Conservation (phyloP, 2,888 invertebrate species). For the Synanthedon andrenaeformis region DNA sequence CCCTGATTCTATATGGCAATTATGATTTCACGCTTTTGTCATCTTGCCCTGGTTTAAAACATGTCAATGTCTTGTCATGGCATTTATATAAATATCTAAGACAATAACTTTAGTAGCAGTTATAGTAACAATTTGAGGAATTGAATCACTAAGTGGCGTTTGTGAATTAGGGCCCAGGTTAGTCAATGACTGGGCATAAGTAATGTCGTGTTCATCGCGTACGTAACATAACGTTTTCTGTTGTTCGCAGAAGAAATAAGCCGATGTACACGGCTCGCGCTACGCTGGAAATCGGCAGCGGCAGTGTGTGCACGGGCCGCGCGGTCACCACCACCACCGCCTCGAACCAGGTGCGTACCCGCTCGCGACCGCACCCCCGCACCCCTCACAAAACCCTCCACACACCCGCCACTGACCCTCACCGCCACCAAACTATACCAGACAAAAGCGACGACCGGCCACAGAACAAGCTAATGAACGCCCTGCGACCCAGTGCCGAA, state of each 20-base stretch:
- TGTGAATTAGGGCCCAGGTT: no score
- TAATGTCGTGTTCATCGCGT: no score
- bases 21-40: no score
- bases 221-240: constrained; percentile 4
- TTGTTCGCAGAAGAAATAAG: constrained; percentile 54
- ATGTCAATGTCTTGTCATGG: no score
- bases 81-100: no score
- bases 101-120: no score
- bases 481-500: constrained; percentile 9
- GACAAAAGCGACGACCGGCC: constrained; percentile 14
- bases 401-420: neutral
- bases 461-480: constrained; percentile 21
- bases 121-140: no score
- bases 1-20: no score
- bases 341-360: constrained; percentile 63
- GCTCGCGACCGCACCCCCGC: constrained; percentile 6
- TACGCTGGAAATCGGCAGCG: constrained; percentile 65
- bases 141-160: no score
- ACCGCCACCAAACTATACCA: neutral
- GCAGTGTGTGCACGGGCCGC: constrained; percentile 62
- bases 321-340: constrained; percentile 66
- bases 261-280: constrained; percentile 67
- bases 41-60: no score
- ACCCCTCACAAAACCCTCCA: constrained; percentile 4
- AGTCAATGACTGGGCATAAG: no score